phyloP scores from a whole-genome alignment of 2,888 invertebrate species.

The Eubasilissa splendida region DNA sequence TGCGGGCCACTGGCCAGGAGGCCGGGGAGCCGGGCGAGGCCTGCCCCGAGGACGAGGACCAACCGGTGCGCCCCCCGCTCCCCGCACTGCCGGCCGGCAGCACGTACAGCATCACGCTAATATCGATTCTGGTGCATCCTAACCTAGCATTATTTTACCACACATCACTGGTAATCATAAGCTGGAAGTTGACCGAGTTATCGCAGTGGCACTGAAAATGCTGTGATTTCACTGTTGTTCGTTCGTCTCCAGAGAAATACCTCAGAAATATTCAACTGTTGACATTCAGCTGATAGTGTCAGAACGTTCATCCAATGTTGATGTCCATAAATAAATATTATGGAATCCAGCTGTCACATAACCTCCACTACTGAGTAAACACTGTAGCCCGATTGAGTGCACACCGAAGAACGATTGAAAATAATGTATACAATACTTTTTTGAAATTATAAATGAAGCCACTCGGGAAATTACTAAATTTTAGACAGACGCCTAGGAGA shows the following conservation, averaged over 20 bases:
- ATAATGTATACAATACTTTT: too few relatives aligned
- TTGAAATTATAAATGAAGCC: too few relatives aligned
- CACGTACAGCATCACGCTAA: constrained; percentile 56
- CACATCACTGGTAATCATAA: neutral
- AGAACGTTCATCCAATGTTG: neutral
- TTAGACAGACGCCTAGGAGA: neutral
- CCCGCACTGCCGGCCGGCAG: constrained; percentile 48
- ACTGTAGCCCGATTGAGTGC: too few relatives aligned
- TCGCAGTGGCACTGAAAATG: too few relatives aligned
- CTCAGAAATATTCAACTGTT: neutral
- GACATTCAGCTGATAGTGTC: neutral
- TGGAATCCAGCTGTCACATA: neutral
- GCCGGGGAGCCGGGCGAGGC: constrained; percentile 63
- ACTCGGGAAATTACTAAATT: neutral
- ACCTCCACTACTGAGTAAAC: too few relatives aligned
- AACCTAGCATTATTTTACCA: neutral
- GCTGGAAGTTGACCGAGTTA: neutral
- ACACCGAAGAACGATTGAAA: too few relatives aligned
- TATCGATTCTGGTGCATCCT: constrained; percentile 44
- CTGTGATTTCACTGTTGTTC: too few relatives aligned
- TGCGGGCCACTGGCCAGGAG: constrained; percentile 63
- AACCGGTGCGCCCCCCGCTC: constrained; percentile 48
- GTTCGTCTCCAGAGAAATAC: neutral
- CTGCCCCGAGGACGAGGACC: constrained; percentile 55
- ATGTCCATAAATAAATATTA: neutral